phyloP scores from a whole-genome alignment of 1,140 invertebrate genomes.

The Holotrichia oblita region DNA sequence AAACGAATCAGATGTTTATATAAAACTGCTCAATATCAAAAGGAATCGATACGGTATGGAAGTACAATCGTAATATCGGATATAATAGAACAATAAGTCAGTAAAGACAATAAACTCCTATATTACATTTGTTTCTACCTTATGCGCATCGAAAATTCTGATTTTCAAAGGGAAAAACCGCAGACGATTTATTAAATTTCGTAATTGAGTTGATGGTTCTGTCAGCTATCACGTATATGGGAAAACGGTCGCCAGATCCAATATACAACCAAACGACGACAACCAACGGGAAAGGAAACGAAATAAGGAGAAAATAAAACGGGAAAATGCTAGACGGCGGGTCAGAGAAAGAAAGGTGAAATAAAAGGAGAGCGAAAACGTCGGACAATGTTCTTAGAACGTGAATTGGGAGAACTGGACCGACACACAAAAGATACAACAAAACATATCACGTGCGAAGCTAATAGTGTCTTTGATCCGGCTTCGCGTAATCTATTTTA shows the following conservation, averaged over 20 bases:
- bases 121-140: background rate
- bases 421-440: conserved; percentile 35
- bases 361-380: background rate
- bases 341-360: background rate
- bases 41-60: background rate
- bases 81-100: conserved; percentile 14
- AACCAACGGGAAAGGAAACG: background rate
- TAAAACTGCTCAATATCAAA: background rate
- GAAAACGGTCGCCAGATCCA: background rate
- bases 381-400: conserved; percentile 9
- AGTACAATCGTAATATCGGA: background rate
- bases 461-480: conserved; percentile 41
- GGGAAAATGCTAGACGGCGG: background rate
- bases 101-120: background rate
- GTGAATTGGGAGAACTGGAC: background rate
- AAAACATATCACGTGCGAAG: conserved; percentile 38
- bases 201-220: conserved; percentile 30
- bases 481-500: conserved; percentile 37
- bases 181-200: conserved; percentile 23
- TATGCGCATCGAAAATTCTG: conserved; percentile 9
- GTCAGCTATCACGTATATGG: background rate
- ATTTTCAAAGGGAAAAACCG: background rate
- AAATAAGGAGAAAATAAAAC: background rate
- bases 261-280: background rate
- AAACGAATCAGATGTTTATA: too few species aligned